phyloP scores from a whole-genome alignment of 2,888 invertebrate genomes.

The Alloplasta piceator region DNA sequence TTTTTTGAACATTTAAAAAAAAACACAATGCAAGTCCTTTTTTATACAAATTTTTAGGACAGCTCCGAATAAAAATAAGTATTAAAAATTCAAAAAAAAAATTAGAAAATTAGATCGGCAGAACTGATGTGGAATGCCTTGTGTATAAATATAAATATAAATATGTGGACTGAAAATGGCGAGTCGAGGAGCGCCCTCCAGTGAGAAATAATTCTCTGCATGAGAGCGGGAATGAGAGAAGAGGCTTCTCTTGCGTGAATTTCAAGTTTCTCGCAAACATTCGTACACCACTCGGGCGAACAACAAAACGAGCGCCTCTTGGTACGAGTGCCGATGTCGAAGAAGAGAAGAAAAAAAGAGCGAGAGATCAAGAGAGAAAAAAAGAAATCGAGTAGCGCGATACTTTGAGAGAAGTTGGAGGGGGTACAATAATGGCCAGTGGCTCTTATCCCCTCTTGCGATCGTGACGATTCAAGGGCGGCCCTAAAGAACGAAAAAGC shows the following conservation, averaged over 20 bases:
- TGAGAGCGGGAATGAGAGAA: constrained; percentile 23
- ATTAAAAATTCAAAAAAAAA: too few relatives aligned
- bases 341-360: constrained; percentile 6
- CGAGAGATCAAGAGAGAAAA: too few relatives aligned
- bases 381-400: constrained; percentile 8
- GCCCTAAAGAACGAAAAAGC: constrained; percentile 24
- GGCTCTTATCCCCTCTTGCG: constrained; percentile 27
- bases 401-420: constrained; percentile 9
- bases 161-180: neutral
- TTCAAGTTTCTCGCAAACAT: constrained; percentile 18
- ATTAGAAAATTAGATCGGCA: too few relatives aligned
- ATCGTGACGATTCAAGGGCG: constrained; percentile 31
- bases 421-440: constrained; percentile 9
- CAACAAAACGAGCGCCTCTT: constrained; percentile 17
- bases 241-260: neutral
- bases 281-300: neutral
- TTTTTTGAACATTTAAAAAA: too few relatives aligned
- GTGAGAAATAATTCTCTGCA: constrained; percentile 18
- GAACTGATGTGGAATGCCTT: too few relatives aligned
- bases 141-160: too few relatives aligned
- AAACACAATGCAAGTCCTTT: too few relatives aligned
- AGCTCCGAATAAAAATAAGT: too few relatives aligned
- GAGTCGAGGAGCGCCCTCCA: constrained; percentile 50
- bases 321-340: constrained; percentile 6
- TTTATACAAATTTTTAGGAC: too few relatives aligned